Evolutionary conservation across 2,888 invertebrate genomes (phyloP).

Genomic region (Cryptosula pallasiana): DNA sequence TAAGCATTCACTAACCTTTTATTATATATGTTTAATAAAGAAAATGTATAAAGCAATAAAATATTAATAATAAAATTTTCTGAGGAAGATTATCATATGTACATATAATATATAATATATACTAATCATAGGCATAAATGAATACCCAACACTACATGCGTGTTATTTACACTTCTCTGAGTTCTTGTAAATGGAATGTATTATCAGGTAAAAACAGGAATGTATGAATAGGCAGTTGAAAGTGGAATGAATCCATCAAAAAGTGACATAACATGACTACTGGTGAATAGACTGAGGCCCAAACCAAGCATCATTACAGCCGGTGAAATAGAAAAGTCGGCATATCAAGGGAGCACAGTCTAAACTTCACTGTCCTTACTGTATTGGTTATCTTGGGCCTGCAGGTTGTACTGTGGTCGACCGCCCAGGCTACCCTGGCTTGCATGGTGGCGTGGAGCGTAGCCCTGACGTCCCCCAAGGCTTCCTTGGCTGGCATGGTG

Average conservation of each 20-base stretch:
- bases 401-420: background rate
- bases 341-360: too few relatives aligned
- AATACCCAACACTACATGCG: too few relatives aligned
- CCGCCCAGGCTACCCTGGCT: conserved; percentile 17
- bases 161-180: too few relatives aligned
- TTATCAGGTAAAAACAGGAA: background rate
- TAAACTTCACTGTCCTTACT: conserved; percentile 22
- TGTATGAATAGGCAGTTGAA: background rate
- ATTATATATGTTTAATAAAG: too few relatives aligned
- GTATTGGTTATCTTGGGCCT: background rate
- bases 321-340: too few relatives aligned
- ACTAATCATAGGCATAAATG: too few relatives aligned
- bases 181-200: too few relatives aligned
- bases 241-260: background rate
- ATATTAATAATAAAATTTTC: too few relatives aligned
- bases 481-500: conserved; percentile 20
- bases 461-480: conserved; percentile 18
- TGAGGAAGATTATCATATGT: too few relatives aligned
- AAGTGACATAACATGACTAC: background rate
- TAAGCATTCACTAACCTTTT: too few relatives aligned
- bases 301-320: background rate
- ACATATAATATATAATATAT: too few relatives aligned
- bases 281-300: background rate
- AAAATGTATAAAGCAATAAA: too few relatives aligned
- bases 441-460: background rate